Evolutionary conservation across 2,797 vertebrate genomes (phyloP), one percentile per base, ranked within the genome.

Genomic region (Cygnus olor): DNA sequence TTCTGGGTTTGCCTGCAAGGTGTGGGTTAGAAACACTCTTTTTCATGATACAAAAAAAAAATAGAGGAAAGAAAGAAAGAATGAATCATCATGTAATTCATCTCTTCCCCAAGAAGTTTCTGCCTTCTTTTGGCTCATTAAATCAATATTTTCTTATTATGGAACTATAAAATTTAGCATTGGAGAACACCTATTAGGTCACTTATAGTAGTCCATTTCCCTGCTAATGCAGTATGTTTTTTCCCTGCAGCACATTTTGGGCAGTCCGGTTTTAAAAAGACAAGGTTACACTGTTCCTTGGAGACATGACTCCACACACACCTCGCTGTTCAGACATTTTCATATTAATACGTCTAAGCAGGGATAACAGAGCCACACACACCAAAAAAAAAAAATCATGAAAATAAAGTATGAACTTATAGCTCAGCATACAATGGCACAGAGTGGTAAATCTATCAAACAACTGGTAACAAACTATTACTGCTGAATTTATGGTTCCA

Each of bases 1-100:
- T 92, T 88, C 91, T 92, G 73, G n/a, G 68, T 95, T 93, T 89
- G 88, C 76, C 42, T 84, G 54, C 20, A 94, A 88, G 85, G 76
- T 71, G 17, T 42, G 94, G 44, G 36, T 76, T 86, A 77, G 44
- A 85, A 81, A 81, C 11, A 38, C 32, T 34, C 36, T 77, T 85
- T 80, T 74, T 87, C 69, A 57, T 38, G 21, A 88, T 57, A 63
- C 82, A 82, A 58, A 44, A 51, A 28, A 79, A 68, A 72, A 71
- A 60, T 5, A 51, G 24, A 51, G 49, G 14, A 40, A 34, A 73
- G 10, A 58, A 58, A 24, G 20, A 61, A 94, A 65, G 11, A 76
- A 42, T 66, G 68, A 90, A 95, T 90, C 83, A 73, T 87, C 78
- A 73, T 28, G 27, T 89, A 80, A 89, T 90, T 88, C 1, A 40